Evolutionary conservation across 2,888 invertebrate genomes (phyloP).

Genomic region (Thymelicus lineola): DNA sequence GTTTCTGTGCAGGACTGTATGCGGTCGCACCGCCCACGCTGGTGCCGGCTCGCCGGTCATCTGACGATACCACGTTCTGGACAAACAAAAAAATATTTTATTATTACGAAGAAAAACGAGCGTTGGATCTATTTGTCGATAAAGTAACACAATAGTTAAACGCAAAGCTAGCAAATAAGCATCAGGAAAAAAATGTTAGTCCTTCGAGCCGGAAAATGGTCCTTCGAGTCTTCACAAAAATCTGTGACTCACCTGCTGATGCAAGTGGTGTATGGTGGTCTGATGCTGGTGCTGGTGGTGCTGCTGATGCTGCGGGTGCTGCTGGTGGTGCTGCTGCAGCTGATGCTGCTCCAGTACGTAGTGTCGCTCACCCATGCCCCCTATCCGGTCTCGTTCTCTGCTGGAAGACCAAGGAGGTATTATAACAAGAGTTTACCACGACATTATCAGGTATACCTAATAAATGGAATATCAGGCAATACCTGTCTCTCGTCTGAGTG

Average conservation of each 20-base stretch:
- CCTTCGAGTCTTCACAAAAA: neutral
- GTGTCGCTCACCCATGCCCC: slow-evolving; percentile 68
- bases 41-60: slow-evolving; percentile 42
- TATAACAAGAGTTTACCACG: no score
- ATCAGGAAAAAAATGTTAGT: neutral
- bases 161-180: no score
- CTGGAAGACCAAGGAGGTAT: slow-evolving; percentile 43
- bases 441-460: no score
- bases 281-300: slow-evolving; percentile 52
- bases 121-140: no score
- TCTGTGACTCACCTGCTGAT: slow-evolving; percentile 49
- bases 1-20: slow-evolving; percentile 60
- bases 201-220: slow-evolving; percentile 6
- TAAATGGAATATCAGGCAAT: neutral
- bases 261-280: slow-evolving; percentile 61
- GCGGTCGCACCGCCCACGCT: slow-evolving; percentile 47
- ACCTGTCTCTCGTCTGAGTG: slow-evolving; percentile 49
- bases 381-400: slow-evolving; percentile 64
- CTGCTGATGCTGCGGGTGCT: slow-evolving; percentile 56
- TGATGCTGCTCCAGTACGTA: slow-evolving; percentile 66
- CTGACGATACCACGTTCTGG: slow-evolving; percentile 44
- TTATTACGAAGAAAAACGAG: no score
- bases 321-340: slow-evolving; percentile 52
- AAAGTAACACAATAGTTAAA: neutral
- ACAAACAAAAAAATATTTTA: neutral